Evolutionary conservation across 1,140 invertebrate genomes (phyloP).

Genomic region (Drosophila pallidifrons): DNA sequence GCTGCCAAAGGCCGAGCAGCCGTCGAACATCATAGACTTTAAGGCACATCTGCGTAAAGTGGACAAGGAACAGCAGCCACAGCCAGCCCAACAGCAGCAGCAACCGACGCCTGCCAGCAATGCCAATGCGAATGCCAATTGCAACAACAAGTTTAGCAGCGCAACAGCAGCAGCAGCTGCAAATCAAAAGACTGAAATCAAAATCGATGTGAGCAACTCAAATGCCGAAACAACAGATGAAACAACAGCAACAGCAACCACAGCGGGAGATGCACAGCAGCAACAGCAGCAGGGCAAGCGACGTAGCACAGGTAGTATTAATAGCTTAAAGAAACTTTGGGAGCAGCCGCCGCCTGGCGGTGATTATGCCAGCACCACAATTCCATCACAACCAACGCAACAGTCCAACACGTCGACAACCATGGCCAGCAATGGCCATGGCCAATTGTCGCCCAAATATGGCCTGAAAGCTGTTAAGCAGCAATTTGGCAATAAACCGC

Average conservation of each 20-base stretch:
- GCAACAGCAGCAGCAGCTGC: slow-evolving; percentile 43
- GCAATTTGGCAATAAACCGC: slow-evolving; percentile 68
- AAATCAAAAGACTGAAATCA: slow-evolving; percentile 85
- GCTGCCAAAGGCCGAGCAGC: slow-evolving; percentile 86
- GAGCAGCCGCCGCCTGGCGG: slow-evolving; percentile 88
- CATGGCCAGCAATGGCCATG: slow-evolving; percentile 26
- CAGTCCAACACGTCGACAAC: background rate
- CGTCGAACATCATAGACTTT: slow-evolving; percentile 91
- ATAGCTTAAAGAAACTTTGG: slow-evolving; percentile 96
- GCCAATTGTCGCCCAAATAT: slow-evolving; percentile 81
- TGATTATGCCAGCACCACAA: slow-evolving; percentile 82
- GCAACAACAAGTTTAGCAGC: slow-evolving; percentile 70
- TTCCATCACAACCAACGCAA: slow-evolving; percentile 59
- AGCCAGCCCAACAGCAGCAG: slow-evolving; percentile 13
- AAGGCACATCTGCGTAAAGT: slow-evolving; percentile 94
- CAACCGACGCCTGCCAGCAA: slow-evolving; percentile 24
- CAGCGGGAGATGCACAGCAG: slow-evolving; percentile 23
- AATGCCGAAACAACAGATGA: slow-evolving; percentile 48
- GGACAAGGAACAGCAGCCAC: slow-evolving; percentile 85
- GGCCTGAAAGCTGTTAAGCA: slow-evolving; percentile 59
- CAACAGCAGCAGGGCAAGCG: slow-evolving; percentile 91
- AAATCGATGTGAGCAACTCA: slow-evolving; percentile 76
- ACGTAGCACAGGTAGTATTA: slow-evolving; percentile 96
- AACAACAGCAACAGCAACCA: background rate
- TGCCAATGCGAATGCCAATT: slow-evolving; percentile 70